These are phyloP conservation scores for Todus mexicanus DNA, from an alignment of 2,797 vertebrate species.

Conservation along the genomic window DNA sequence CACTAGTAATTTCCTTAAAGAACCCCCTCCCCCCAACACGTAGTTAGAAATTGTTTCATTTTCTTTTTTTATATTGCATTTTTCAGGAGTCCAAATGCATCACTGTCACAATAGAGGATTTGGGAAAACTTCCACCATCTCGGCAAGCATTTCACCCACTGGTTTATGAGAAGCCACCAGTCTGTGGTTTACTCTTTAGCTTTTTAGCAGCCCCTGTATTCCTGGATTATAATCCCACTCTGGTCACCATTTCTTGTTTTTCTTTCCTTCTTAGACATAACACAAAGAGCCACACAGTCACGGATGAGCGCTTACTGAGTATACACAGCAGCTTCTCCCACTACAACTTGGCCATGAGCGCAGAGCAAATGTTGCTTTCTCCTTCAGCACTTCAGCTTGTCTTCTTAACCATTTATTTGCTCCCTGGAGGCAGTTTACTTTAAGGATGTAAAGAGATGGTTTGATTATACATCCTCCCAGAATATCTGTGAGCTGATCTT, in stretches of 20 bases:
- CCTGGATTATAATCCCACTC: slow-evolving; percentile 38
- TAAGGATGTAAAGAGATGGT: not conserved
- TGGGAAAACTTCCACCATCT: not conserved
- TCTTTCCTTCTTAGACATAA: slow-evolving; percentile 26
- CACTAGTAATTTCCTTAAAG: slow-evolving; percentile 24
- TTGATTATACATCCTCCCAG: not conserved
- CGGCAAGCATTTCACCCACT: not conserved
- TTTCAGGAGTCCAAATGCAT: not conserved
- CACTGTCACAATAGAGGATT: not conserved
- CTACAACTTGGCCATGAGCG: not conserved
- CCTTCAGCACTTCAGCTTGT: not conserved
- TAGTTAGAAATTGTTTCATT: not conserved
- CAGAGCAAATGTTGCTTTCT: not conserved
- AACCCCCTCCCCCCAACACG: not conserved
- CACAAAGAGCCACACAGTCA: not conserved
- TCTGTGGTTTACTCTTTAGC: slow-evolving; percentile 10
- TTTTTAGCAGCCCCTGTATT: slow-evolving; percentile 13
- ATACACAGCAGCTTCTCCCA: slow-evolving; percentile 4
- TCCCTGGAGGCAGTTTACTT: not conserved
- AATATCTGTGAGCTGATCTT: slow-evolving; percentile 11
- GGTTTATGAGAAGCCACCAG: slow-evolving; percentile 9
- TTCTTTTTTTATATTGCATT: not conserved
- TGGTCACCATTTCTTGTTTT: slow-evolving; percentile 34
- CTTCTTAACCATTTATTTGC: slow-evolving; percentile 18
- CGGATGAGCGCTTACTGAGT: not conserved